Conservation (phyloP, 2,113 vertebrate species). For the Poeciliopsis prolifica region DNA sequence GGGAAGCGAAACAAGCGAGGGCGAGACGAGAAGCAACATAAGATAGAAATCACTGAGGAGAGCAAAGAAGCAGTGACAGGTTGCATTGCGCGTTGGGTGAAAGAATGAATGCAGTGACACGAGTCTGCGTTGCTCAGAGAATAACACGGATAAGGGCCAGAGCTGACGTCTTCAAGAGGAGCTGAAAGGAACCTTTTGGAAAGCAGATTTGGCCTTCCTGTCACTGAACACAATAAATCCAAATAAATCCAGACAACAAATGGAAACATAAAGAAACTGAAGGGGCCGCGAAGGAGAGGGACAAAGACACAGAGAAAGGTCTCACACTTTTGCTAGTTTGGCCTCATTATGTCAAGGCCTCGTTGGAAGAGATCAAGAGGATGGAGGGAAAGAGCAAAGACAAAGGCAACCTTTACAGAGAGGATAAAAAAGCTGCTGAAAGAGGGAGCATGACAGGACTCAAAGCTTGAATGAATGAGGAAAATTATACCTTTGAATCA, state of each 20-base stretch:
- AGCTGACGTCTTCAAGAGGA: constrained; percentile 30
- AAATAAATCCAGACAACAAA: constrained; percentile 2
- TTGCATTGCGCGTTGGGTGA: constrained; percentile 1
- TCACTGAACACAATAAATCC: constrained; percentile 31
- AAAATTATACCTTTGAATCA: not conserved
- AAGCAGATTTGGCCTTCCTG: constrained; percentile 46
- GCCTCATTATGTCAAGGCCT: constrained; percentile 63
- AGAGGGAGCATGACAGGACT: not conserved
- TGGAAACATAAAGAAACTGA: not conserved
- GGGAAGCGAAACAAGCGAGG: constrained; percentile 4
- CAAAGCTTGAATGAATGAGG: not conserved
- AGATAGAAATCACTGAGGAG: not conserved
- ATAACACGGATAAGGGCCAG: constrained; percentile 27
- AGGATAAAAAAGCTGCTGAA: constrained; percentile 6
- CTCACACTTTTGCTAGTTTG: constrained; percentile 40
- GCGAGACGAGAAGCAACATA: constrained; percentile 1
- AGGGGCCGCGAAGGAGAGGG: constrained; percentile 1
- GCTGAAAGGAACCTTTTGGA: constrained; percentile 29
- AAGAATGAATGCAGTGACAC: constrained; percentile 16
- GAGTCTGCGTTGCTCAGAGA: constrained; percentile 20
- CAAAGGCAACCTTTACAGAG: constrained; percentile 8
- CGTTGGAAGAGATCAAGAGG: constrained; percentile 7
- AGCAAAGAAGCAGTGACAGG: constrained; percentile 25
- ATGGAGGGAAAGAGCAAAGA: constrained; percentile 1
- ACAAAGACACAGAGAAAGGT: constrained; percentile 21